A percentile compares a stretch with the other conserved stretches of the same genome.
Conservation (phyloP, 2,888 invertebrate species). For the Micoletzkya japonica region DNA sequence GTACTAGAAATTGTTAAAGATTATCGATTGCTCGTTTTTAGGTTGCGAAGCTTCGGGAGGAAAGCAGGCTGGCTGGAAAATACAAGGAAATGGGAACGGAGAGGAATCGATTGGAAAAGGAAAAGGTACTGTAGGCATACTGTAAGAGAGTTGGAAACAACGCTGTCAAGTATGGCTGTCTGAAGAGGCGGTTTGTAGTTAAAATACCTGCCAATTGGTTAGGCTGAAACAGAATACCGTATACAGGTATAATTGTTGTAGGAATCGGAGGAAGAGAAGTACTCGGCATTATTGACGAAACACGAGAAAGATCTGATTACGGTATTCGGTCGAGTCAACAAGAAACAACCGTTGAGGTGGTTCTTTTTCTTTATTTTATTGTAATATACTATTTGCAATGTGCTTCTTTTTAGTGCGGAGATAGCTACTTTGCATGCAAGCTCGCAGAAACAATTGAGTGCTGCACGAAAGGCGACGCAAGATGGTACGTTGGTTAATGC, state of each 20-base stretch:
- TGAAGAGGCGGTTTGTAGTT: too few relatives aligned
- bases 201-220: too few relatives aligned
- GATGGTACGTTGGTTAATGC: background rate
- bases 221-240: too few relatives aligned
- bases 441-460: too few relatives aligned
- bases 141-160: too few relatives aligned
- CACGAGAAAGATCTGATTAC: conserved; percentile 13
- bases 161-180: too few relatives aligned
- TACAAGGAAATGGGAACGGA: conserved; percentile 22
- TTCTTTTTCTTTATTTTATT: background rate
- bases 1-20: too few relatives aligned
- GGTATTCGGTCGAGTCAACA: background rate
- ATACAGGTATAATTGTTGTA: too few relatives aligned
- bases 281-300: conserved; percentile 1
- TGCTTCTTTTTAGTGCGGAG: too few relatives aligned
- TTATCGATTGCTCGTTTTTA: background rate
- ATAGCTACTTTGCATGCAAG: too few relatives aligned
- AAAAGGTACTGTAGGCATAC: conserved; percentile 21
- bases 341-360: conserved; percentile 7
- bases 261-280: conserved; percentile 4
- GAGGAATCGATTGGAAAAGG: conserved; percentile 16
- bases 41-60: conserved; percentile 12
- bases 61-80: background rate
- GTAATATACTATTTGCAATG: too few relatives aligned
- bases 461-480: background rate